Evolutionary conservation across 2,888 invertebrate genomes (phyloP), one percentile per base, ranked within the genome.

Genomic region (Eucriotettix oculatus): DNA sequence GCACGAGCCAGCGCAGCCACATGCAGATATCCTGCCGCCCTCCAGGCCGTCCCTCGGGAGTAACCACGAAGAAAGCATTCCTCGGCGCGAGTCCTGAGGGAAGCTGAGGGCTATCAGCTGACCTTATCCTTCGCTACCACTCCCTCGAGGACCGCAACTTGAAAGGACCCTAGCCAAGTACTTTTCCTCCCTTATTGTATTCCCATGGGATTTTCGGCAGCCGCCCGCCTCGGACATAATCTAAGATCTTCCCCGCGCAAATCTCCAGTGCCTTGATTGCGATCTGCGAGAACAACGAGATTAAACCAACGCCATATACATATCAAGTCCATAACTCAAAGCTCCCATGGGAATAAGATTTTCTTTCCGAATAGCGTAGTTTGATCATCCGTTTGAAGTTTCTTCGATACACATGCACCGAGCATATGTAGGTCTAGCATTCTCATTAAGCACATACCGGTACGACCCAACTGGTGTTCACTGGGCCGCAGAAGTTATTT

Each of bases 21-120:
- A 67, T 66, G 44, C 55, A 41, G 17, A 44, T 48, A 42, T 40
- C 54, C 42, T 42, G 16, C 16, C 54, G 44, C 42, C 56, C 52
- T 54, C 52, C 52, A 10, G 17, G 65, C 63, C 66, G 64, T 66
- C 62, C 60, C 59, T 66, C 64, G 57, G 61, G 61, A 62, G 56
- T 61, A 65, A 63, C 59, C 65, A 29, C 29, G 29, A 29, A 29
- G 29, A 29, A 29, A 29, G 61, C 58, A 58, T 56, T 52, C 57
- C 58, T 56, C 61, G 64, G 65, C 62, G 61, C 52, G 65, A 65
- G 29, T 59, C 62, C 62, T 59, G 29, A 16, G 62, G 62, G 62
- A 60, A 43, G 54, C 42, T n/a, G 43, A 64, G 66, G 54, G 57
- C 62, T 58, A 62, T 66, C 66, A 71, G 72, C 73, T 73, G 72